These are phyloP conservation scores for Benitochromis conjunctus DNA, from an alignment of 2,113 vertebrate genomes.

Conservation along the genomic window DNA sequence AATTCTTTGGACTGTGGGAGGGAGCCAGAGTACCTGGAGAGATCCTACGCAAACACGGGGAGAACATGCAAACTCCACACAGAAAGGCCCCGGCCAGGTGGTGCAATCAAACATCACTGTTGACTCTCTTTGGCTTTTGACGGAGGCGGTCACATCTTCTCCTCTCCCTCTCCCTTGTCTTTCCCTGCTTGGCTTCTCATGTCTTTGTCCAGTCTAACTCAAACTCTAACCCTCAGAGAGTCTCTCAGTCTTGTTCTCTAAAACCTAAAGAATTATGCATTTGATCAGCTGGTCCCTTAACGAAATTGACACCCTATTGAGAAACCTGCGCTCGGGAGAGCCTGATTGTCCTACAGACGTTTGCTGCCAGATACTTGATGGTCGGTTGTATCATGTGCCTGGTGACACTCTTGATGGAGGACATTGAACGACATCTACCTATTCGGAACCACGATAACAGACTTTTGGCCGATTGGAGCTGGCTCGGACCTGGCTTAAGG, in stretches of 20 bases:
- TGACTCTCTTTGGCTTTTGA: too few relatives aligned
- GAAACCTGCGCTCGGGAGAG: background rate
- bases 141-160: too few relatives aligned
- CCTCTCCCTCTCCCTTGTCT: background rate
- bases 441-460: background rate
- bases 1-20: too few relatives aligned
- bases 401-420: background rate
- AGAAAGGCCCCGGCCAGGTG: too few relatives aligned
- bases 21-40: too few relatives aligned
- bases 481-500: background rate
- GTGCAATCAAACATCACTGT: too few relatives aligned
- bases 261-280: background rate
- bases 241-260: background rate
- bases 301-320: background rate
- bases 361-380: background rate
- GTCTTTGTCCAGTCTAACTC: background rate
- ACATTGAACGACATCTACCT: fast-evolving
- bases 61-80: too few relatives aligned
- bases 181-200: background rate
- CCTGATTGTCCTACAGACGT: background rate
- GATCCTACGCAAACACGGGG: too few relatives aligned
- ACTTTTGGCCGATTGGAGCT: background rate
- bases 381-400: background rate
- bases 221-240: background rate
- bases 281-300: background rate